Base-by-base conservation (phyloP, 2,113 vertebrate species). In the Octodon degus region DNA sequence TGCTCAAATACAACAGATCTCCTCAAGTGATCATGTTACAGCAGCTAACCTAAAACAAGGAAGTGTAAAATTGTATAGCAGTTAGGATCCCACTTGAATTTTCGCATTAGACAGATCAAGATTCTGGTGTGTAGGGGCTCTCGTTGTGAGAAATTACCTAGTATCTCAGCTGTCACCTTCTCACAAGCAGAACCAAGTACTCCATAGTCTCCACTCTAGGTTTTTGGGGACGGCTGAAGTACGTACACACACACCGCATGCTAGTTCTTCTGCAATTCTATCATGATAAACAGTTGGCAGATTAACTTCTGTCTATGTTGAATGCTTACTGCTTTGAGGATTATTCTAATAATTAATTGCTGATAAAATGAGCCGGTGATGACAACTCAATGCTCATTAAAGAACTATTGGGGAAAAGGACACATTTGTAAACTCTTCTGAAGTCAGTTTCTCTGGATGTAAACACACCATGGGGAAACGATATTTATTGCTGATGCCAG, bases 401-500 rank as follows among this genome's bases (percentile, higher is more conserved):
- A 65, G 60, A 93, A 58, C n/a, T 27, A 2, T n/a, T 37, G 25
- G 84, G 43, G 58, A 84, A 86, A 58, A 12, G 27, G 32, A 79
- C 79, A 74, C 17, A 22, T 81, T 47, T 81, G 53, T 43, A 76
- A 27, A 50, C 9, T 77, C 89, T 76, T 60, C 19, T 37, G 68
- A 92, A 77, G 70, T 32, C 37, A 70, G 43, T 70, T 81, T 95
- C 84, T 55, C 4, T 60, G 65, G 43, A 47, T 47, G 17, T 58
- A 90, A 93, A 92, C 14, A 76, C 60, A 62, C 43, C 55, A 14
- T 55, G 67, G 50, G 58, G 65, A 58, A 24, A 34, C n/a, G 27
- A 32, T 58, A 93, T 93, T 74, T 92, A 90, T 63, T 86, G 84
- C 58, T 81, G 37, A 63, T 91, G 47, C 89, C 20, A 37, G 50